These are phyloP conservation scores for Cyclophora punctaria DNA, from an alignment of 2,888 invertebrate species.

Conservation along the genomic window DNA sequence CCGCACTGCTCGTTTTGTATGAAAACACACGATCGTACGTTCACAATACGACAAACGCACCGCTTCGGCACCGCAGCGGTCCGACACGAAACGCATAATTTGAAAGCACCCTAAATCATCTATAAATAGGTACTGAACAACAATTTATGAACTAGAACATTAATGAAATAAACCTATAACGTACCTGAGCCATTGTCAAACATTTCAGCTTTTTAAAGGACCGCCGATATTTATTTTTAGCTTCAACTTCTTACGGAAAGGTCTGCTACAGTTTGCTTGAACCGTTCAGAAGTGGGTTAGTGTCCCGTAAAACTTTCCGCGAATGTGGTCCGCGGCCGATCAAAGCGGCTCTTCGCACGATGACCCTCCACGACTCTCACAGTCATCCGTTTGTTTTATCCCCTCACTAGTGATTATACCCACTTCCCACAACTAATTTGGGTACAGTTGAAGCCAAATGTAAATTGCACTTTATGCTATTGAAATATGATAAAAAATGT, in stretches of 20 bases:
- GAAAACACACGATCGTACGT: too few species aligned
- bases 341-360: constrained; percentile 53
- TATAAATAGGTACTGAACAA: too few species aligned
- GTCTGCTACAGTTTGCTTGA: constrained; percentile 43
- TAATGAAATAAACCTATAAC: constrained; percentile 9
- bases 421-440: constrained; percentile 15
- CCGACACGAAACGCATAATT: too few species aligned
- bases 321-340: constrained; percentile 56
- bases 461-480: too few species aligned
- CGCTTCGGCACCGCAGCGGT: too few species aligned
- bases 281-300: constrained; percentile 60
- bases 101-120: too few species aligned
- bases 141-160: constrained; percentile 7
- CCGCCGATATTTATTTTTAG: constrained; percentile 2
- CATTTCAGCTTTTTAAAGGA: constrained; percentile 6
- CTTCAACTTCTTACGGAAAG: constrained; percentile 34
- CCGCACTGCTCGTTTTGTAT: too few species aligned
- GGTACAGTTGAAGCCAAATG: constrained; percentile 1
- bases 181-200: constrained; percentile 18
- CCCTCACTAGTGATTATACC: constrained; percentile 7
- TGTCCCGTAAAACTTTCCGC: constrained; percentile 69
- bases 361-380: constrained; percentile 40
- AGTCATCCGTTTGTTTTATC: constrained; percentile 43
- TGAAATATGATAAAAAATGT: too few species aligned
- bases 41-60: too few species aligned